Evolutionary conservation across 2,888 invertebrate species (phyloP).

Genomic region (Syrista parreyssii): DNA sequence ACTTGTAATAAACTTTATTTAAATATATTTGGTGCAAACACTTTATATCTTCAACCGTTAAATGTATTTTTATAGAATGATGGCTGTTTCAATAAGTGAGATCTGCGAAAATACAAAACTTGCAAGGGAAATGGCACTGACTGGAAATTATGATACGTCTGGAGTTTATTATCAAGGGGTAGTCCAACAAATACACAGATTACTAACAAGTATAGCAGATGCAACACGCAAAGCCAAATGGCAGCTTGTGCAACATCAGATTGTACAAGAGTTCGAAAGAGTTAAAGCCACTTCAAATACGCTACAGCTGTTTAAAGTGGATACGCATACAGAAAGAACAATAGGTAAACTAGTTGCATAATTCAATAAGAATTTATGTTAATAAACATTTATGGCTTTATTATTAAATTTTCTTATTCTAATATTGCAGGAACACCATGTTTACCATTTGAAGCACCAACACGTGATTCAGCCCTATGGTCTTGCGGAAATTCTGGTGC

Average conservation of each 20-base stretch:
- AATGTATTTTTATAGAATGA: conserved; percentile 61
- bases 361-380: not conserved
- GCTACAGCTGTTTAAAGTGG: conserved; percentile 80
- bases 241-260: conserved; percentile 91
- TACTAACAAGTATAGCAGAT: conserved; percentile 83
- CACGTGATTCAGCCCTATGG: conserved; percentile 85
- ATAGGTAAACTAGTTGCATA: conserved; percentile 48
- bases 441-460: conserved; percentile 71
- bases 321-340: conserved; percentile 70
- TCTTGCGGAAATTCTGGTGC: conserved; percentile 71
- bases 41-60: not conserved
- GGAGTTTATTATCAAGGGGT: conserved; percentile 94
- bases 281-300: conserved; percentile 85
- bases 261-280: conserved; percentile 90
- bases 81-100: conserved; percentile 91
- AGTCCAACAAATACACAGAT: conserved; percentile 89
- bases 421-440: conserved; percentile 54
- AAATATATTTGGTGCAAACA: not conserved
- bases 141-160: conserved; percentile 96
- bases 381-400: conserved; percentile 2
- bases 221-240: conserved; percentile 87
- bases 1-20: not conserved
- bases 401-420: conserved; percentile 2
- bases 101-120: conserved; percentile 95
- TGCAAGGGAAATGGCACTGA: conserved; percentile 93